A percentile compares a stretch with the other conserved stretches of the same genome.
phyloP scores from a whole-genome alignment of 1,140 invertebrate genomes.

The Anastrepha ludens region DNA sequence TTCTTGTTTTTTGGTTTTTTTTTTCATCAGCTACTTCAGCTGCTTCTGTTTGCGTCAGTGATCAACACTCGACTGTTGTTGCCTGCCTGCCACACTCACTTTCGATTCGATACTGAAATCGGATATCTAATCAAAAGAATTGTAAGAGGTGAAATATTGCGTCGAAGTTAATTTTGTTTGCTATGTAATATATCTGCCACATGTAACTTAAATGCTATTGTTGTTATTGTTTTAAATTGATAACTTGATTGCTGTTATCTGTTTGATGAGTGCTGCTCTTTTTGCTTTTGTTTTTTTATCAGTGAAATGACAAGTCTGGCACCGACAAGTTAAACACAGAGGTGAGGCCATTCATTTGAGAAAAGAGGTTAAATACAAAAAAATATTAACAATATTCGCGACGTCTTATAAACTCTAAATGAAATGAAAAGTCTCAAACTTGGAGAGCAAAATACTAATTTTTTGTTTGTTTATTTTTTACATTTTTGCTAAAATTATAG shows the following conservation, averaged over 20 bases:
- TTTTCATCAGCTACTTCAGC: background rate
- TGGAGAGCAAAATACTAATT: no score
- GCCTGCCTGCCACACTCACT: background rate
- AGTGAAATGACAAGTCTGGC: background rate
- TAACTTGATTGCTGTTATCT: conserved; percentile 21
- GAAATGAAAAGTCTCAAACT: no score
- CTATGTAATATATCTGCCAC: background rate
- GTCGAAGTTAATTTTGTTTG: conserved; percentile 30
- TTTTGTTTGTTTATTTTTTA: no score
- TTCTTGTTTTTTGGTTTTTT: no score
- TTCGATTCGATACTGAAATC: conserved; percentile 40
- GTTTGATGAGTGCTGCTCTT: background rate
- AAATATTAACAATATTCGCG: no score
- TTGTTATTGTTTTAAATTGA: conserved; percentile 21
- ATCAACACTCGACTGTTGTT: background rate
- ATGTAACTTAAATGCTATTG: background rate
- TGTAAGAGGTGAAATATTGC: conserved; percentile 15
- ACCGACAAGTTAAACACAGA: background rate
- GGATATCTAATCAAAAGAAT: conserved; percentile 35
- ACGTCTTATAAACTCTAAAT: no score
- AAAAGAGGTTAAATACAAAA: background rate
- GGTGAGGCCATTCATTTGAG: background rate
- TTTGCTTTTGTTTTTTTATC: background rate
- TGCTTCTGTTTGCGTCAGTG: background rate
- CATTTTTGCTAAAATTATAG: no score